Base-by-base conservation (phyloP, 2,797 vertebrate species). In the Mallotus villosus region DNA sequence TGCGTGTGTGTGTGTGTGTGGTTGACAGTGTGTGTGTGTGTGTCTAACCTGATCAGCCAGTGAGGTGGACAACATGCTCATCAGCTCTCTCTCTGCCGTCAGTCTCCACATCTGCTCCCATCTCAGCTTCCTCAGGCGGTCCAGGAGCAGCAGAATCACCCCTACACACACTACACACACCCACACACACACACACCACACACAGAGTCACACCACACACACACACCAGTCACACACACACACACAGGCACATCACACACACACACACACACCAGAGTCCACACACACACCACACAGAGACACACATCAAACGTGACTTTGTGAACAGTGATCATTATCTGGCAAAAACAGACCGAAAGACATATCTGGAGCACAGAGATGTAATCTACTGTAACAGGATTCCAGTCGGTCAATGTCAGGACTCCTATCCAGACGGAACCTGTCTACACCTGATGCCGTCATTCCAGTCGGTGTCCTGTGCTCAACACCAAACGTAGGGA, bases 51-150 rank as follows among this genome's bases (percentile, higher is more conserved):
- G 97, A 89, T 99, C 97, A 71, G 97, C 97, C 84, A 99, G 86
- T 0, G 97, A 99, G 1, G 97, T 99, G 71, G 97, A 98, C 0
- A 99, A 89, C 97, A 99, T 99, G 86, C 96, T 96, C 97, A 99
- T 99, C 49, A 99, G 93, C 76, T 99, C 97, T 49, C 97, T 90
- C 85, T 99, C 97, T 0, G 97, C 97, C 0, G 97, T 99, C 79
- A 99, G 88, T 67, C 97, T 94, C 97, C 97, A 99, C 97, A 98
- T 99, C 93, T 99, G 97, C 81, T 99, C 97, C 97, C 97, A 99
- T 63, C 97, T 94, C 89, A 99, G 95, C 90, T 99, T 99, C 79
- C 97, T 91, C 27, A 99, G 87, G 78, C 96, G 96, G 84, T 99
- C 97, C 4, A 99, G 87, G 63, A 99, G 95, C 72, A 99, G 92